These are phyloP conservation scores for Drosophila sp. DNA, from an alignment of 1,140 invertebrate species.

Conservation along the genomic window DNA sequence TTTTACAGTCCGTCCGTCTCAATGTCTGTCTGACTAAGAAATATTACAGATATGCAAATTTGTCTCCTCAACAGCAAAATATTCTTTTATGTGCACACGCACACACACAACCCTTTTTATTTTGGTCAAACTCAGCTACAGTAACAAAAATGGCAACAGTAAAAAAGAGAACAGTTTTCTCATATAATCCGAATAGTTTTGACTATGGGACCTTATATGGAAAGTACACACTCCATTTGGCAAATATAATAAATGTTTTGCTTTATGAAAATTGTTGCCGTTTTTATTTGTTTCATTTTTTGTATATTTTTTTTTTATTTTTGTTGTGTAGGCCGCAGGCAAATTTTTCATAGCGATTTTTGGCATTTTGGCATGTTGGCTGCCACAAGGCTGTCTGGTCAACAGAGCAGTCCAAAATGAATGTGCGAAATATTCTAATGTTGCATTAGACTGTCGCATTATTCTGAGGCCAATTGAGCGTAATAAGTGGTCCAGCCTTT, in stretches of 20 bases:
- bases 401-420: constrained; percentile 56
- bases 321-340: constrained; percentile 51
- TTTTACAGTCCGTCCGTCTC: constrained; percentile 39
- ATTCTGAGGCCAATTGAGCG: constrained; percentile 40
- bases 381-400: constrained; percentile 58
- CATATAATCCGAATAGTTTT: constrained; percentile 47
- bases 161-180: constrained; percentile 25
- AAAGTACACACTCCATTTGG: constrained; percentile 67
- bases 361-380: constrained; percentile 27
- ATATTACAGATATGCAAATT: constrained; percentile 83
- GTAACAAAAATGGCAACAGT: constrained; percentile 36
- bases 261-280: constrained; percentile 54
- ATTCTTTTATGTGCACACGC: constrained; percentile 65
- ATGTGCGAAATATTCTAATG: constrained; percentile 80
- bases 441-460: constrained; percentile 48
- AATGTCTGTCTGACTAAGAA: constrained; percentile 45
- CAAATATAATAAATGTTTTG: constrained; percentile 81
- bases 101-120: constrained; percentile 76
- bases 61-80: constrained; percentile 50
- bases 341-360: constrained; percentile 37
- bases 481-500: constrained; percentile 42
- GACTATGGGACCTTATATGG: constrained; percentile 7
- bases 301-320: too few relatives aligned
- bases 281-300: constrained; percentile 5
- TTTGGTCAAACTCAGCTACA: constrained; percentile 43